Evolutionary conservation across 2,888 invertebrate species (phyloP).

Genomic region (Gastrophysa polygoni): DNA sequence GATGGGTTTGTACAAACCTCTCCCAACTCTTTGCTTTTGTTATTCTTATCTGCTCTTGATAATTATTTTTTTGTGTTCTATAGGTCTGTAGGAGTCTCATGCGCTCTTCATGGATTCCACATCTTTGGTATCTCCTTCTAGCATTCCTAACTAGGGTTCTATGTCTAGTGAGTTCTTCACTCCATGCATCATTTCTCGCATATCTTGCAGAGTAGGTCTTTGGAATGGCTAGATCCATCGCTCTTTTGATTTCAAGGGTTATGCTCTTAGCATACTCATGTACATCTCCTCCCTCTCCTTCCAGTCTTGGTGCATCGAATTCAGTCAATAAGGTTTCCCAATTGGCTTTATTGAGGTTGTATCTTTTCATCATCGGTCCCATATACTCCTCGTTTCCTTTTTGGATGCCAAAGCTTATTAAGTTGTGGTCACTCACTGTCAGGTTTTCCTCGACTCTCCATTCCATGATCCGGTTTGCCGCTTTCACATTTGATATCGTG

Average conservation of each 20-base stretch:
- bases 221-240: neutral
- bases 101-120: neutral
- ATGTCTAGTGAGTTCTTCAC: neutral
- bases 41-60: neutral
- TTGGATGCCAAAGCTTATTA: neutral
- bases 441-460: neutral
- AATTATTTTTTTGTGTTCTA: neutral
- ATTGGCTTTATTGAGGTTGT: neutral
- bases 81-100: neutral
- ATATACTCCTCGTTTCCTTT: neutral
- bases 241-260: neutral
- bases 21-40: constrained; percentile 12
- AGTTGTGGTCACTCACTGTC: constrained; percentile 5
- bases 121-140: neutral
- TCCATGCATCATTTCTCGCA: neutral
- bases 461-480: neutral
- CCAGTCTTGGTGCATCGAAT: neutral
- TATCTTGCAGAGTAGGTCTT: neutral
- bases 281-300: neutral
- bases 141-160: neutral
- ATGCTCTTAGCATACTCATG: neutral
- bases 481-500: constrained; percentile 4
- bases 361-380: neutral
- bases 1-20: neutral
- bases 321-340: neutral